These are phyloP conservation scores for Parazoanthus swiftii DNA, from an alignment of 92 coral and sea anemone species.

Conservation along the genomic window DNA sequence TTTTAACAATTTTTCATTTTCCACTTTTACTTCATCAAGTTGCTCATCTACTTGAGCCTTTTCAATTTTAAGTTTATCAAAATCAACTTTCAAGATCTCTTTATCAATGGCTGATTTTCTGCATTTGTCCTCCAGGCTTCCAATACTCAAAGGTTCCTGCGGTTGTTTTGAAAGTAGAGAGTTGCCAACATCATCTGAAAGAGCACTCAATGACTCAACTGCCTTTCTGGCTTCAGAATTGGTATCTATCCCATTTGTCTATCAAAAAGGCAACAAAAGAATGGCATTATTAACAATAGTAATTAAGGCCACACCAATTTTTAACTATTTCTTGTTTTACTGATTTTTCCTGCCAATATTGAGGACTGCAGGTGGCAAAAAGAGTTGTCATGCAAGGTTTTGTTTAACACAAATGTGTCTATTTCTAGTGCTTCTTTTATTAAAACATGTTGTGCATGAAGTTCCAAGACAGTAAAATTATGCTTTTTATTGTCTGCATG, in stretches of 20 bases:
- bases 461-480: no score
- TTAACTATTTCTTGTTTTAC: no score
- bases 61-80: slow-evolving; percentile 39
- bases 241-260: slow-evolving; percentile 28
- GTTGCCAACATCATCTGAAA: slow-evolving; percentile 13
- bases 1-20: slow-evolving; percentile 1
- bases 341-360: no score
- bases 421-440: no score
- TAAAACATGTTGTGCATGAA: no score
- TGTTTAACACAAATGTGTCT: no score
- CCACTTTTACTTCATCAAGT: background rate
- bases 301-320: no score
- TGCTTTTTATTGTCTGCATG: no score
- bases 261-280: background rate
- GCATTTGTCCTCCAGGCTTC: slow-evolving; percentile 32
- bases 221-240: slow-evolving; percentile 33
- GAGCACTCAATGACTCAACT: slow-evolving; percentile 17
- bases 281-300: background rate
- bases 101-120: slow-evolving; percentile 40
- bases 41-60: slow-evolving; percentile 40
- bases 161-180: background rate
- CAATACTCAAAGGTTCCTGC: slow-evolving; percentile 26
- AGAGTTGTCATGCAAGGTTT: no score
- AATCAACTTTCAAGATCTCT: slow-evolving; percentile 42
- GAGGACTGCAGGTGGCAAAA: no score